Conservation (phyloP, 2,888 invertebrate species). For the Nycteola revayana region DNA sequence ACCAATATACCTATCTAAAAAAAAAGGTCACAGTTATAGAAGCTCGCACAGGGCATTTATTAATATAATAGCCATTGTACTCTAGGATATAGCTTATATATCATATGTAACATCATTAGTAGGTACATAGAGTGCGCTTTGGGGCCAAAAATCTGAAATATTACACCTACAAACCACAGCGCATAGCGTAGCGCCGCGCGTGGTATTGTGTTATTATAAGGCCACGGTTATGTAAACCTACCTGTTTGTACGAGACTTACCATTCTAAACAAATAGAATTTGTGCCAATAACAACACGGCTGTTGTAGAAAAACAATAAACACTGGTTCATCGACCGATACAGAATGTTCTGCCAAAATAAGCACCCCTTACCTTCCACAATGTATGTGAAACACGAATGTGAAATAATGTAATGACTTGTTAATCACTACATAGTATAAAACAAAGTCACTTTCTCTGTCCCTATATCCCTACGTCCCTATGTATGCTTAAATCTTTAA, state of each 20-base stretch:
- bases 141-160: too few relatives aligned
- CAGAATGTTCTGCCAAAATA: slow-evolving; percentile 67
- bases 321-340: slow-evolving; percentile 68
- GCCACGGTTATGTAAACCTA: slow-evolving; percentile 56
- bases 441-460: too few relatives aligned
- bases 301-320: slow-evolving; percentile 76
- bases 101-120: too few relatives aligned
- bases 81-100: too few relatives aligned
- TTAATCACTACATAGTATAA: slow-evolving; percentile 23
- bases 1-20: too few relatives aligned
- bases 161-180: too few relatives aligned
- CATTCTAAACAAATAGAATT: slow-evolving; percentile 73
- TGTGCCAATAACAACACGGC: slow-evolving; percentile 75
- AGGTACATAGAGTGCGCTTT: too few relatives aligned
- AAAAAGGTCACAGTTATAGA: too few relatives aligned
- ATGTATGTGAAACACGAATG: slow-evolving; percentile 37
- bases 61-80: too few relatives aligned
- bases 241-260: slow-evolving; percentile 64
- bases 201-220: slow-evolving; percentile 42
- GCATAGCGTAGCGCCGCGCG: not conserved
- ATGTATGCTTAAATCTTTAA: too few relatives aligned
- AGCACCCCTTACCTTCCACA: slow-evolving; percentile 67
- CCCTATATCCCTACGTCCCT: too few relatives aligned
- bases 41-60: too few relatives aligned
- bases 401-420: slow-evolving; percentile 28